These are phyloP conservation scores for Morone saxatilis DNA, from an alignment of 2,113 vertebrate species.

Conservation along the genomic window DNA sequence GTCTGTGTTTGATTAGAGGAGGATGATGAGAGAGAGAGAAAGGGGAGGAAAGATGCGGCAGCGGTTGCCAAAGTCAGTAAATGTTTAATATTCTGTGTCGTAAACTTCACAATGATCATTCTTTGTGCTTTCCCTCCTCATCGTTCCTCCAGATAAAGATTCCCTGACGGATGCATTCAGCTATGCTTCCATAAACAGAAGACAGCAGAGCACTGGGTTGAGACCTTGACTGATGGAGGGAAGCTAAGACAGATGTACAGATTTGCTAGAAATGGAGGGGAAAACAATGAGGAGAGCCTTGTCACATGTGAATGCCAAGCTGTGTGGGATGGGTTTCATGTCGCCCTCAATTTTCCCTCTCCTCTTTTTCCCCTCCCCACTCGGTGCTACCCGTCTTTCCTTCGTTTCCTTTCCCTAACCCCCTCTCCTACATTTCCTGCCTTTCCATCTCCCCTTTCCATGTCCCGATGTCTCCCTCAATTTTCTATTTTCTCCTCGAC, in stretches of 20 bases:
- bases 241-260: slow-evolving; percentile 69
- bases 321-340: slow-evolving; percentile 45
- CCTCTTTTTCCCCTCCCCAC: not conserved
- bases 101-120: slow-evolving; percentile 38
- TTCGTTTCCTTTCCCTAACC: not conserved
- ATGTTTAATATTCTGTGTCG: slow-evolving; percentile 56
- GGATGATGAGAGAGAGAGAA: slow-evolving; percentile 38
- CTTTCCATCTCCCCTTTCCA: not conserved
- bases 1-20: slow-evolving; percentile 47
- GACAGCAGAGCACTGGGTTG: slow-evolving; percentile 57
- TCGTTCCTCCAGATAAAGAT: slow-evolving; percentile 56
- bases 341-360: slow-evolving; percentile 14
- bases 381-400: not conserved
- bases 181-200: slow-evolving; percentile 54
- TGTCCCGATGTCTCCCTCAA: not conserved
- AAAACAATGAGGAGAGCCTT: slow-evolving; percentile 45
- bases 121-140: slow-evolving; percentile 14
- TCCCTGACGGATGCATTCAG: slow-evolving; percentile 51
- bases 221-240: slow-evolving; percentile 70
- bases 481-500: not conserved
- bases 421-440: not conserved
- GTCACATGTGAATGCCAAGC: slow-evolving; percentile 37
- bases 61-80: slow-evolving; percentile 5
- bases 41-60: slow-evolving; percentile 17
- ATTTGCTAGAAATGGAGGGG: slow-evolving; percentile 50